phyloP scores from a whole-genome alignment of 2,888 invertebrate species.

The Panopea generosa region DNA sequence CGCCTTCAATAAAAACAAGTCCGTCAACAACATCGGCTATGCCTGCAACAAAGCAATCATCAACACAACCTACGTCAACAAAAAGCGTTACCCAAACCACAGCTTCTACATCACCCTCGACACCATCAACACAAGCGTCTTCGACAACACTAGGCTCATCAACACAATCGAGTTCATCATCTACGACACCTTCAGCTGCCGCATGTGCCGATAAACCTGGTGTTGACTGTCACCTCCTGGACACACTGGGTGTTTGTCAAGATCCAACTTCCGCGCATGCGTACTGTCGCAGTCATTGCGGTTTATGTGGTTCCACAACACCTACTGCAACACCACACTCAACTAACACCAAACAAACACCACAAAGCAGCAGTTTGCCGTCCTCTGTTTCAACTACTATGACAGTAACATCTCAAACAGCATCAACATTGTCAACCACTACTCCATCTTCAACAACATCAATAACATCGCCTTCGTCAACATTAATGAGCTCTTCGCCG shows the following conservation, averaged over 20 bases:
- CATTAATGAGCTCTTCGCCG: background rate
- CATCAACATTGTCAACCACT: background rate
- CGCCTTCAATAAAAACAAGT: background rate
- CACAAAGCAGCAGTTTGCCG: too few relatives aligned
- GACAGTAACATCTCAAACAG: background rate
- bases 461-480: background rate
- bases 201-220: slow-evolving; percentile 30
- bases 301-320: slow-evolving; percentile 27
- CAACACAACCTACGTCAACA: background rate
- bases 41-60: slow-evolving; percentile 2
- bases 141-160: background rate
- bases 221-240: slow-evolving; percentile 53
- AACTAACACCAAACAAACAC: background rate
- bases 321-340: background rate
- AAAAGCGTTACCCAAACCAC: too few relatives aligned
- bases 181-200: background rate
- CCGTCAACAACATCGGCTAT: background rate
- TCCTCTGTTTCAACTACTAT: too few relatives aligned
- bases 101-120: background rate
- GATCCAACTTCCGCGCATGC: slow-evolving; percentile 26
- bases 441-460: background rate
- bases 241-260: slow-evolving; percentile 36
- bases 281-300: slow-evolving; percentile 50
- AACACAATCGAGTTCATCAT: background rate
- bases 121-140: background rate